Base-by-base conservation (phyloP, 2,797 vertebrate species). In the Rhynchotus rufescens region DNA sequence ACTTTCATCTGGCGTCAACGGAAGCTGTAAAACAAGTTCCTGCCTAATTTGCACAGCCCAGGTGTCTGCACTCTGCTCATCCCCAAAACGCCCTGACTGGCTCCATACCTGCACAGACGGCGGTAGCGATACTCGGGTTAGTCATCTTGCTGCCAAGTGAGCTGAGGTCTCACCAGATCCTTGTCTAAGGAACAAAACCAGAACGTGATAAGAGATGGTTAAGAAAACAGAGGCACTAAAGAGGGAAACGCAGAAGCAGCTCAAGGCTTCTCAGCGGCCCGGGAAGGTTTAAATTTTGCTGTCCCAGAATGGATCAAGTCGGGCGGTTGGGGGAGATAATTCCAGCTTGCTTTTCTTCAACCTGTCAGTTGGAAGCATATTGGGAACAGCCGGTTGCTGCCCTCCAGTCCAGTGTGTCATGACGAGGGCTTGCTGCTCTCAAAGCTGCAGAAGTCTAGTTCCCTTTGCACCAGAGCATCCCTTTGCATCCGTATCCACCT, bases 1-100 rank as follows among this genome's bases (percentile, higher is more conserved):
- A 54, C 78, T 91, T 89, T 93, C 94, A 86, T 91, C 96, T 96
- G 97, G 92, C 95, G 89, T 45, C 82, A 36, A 74, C 75, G 74
- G 78, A 44, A 82, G 77, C 94, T 96, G 89, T 80, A 93, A 94
- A 88, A 93, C 74, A 76, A 92, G 93, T 95, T 67, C 47, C 0
- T 88, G 93, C 96, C 64, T 71, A 60, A 76, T 79, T 56, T 40
- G 69, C 88, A 74, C 69, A 64, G 74, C 66, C 96, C 97, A 97
- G 96, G 95, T 96, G 96, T 94, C 94, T 97, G 94, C 84, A 91
- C 25, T 60, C 59, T 49, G 34, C 47, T 78, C 87, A 90, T 69
- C 20, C 78, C 88, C 91, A 22, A 62, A 84, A 62, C 59, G 65
- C 14, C 34, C 84, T 76, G 81, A 14, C 56, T 67, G 7, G 61